A percentile compares a stretch with the other conserved stretches of the same genome.
Evolutionary conservation across 2,113 vertebrate genomes (phyloP).

Genomic region (Phodopus roborovskii): DNA sequence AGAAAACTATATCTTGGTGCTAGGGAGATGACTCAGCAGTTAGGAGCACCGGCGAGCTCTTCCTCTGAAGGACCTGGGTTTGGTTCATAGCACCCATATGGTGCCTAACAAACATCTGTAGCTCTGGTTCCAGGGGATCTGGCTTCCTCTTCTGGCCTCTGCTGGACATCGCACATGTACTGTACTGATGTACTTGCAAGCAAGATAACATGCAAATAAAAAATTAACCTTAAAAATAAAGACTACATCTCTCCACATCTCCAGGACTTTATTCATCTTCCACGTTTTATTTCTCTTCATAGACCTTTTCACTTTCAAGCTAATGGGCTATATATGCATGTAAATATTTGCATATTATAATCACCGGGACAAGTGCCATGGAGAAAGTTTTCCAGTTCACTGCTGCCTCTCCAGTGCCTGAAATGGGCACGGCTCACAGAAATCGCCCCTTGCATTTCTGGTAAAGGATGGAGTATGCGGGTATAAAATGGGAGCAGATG

Average conservation of each 20-base stretch:
- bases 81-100: not conserved
- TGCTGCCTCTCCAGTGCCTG: not conserved
- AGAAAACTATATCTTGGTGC: not conserved
- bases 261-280: not conserved
- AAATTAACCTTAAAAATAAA: not conserved
- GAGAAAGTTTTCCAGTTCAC: not conserved
- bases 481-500: not conserved
- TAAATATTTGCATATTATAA: not conserved
- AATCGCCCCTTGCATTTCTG: not conserved
- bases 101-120: not conserved
- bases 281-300: not conserved
- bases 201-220: not conserved
- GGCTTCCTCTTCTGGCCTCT: not conserved
- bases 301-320: not conserved
- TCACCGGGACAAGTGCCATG: not conserved
- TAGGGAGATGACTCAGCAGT: not conserved
- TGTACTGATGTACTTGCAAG: not conserved
- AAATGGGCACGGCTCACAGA: not conserved
- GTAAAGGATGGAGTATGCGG: not conserved
- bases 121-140: not conserved
- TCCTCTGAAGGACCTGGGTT: not conserved
- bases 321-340: not conserved
- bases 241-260: not conserved
- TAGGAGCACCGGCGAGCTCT: not conserved
- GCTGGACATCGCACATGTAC: not conserved